phyloP scores from a whole-genome alignment of 2,113 vertebrate species.

The Corythornis cristatus region DNA sequence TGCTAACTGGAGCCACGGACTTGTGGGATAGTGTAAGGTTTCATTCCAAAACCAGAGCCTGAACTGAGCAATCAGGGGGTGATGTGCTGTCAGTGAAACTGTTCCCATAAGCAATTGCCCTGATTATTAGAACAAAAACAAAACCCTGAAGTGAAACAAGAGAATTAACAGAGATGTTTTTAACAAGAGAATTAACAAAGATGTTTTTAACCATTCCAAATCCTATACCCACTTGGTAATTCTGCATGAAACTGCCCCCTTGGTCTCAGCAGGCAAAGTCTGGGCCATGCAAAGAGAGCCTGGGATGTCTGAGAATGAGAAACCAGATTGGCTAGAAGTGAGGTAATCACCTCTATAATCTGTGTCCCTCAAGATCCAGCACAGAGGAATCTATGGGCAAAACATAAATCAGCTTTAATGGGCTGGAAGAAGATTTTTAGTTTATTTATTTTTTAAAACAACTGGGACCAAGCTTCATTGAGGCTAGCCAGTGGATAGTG shows the following conservation, averaged over 20 bases:
- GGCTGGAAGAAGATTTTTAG: slow-evolving; percentile 74
- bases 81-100: background rate
- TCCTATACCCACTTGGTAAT: background rate
- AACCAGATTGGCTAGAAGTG: slow-evolving; percentile 52
- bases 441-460: slow-evolving; percentile 81
- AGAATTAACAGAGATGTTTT: background rate
- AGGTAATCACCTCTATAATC: slow-evolving; percentile 59
- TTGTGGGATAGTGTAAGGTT: background rate
- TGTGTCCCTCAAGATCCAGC: slow-evolving; percentile 46
- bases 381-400: slow-evolving; percentile 61
- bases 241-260: background rate
- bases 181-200: background rate
- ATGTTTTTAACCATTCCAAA: background rate
- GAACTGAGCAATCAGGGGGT: background rate
- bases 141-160: background rate
- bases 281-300: background rate
- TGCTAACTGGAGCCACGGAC: background rate
- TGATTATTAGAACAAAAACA: slow-evolving; percentile 24
- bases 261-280: background rate
- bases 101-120: background rate
- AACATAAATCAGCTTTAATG: slow-evolving; percentile 75
- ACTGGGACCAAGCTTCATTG: slow-evolving; percentile 69
- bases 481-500: slow-evolving; percentile 74
- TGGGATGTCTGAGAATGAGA: slow-evolving; percentile 23
- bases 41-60: background rate